These are phyloP conservation scores for Athene cunicularia DNA, from an alignment of 2,113 vertebrate species.

Conservation along the genomic window DNA sequence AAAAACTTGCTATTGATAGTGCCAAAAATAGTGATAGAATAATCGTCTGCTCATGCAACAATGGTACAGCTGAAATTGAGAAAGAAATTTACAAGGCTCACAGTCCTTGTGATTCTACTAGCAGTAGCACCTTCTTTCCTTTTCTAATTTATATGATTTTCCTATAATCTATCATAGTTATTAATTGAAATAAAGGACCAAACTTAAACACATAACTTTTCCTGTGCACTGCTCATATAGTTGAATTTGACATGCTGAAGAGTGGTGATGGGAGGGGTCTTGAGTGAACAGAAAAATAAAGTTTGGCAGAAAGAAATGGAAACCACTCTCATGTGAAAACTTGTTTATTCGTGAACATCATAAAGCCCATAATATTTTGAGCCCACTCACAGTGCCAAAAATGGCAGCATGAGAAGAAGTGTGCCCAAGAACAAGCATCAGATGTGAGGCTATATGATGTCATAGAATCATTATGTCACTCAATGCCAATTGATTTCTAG, in stretches of 20 bases:
- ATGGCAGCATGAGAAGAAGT: not conserved
- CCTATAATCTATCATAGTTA: not conserved
- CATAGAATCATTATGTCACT: slow-evolving; percentile 58
- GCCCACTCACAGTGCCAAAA: not conserved
- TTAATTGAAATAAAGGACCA: not conserved
- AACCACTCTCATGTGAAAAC: not conserved
- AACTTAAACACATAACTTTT: not conserved
- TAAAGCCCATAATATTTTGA: not conserved
- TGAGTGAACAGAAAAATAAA: not conserved
- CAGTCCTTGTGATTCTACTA: not conserved
- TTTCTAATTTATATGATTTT: not conserved
- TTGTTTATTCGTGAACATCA: slow-evolving; percentile 41
- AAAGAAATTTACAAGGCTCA: not conserved
- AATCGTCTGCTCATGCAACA: not conserved
- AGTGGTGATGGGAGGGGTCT: not conserved
- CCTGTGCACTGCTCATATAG: not conserved
- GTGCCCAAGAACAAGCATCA: slow-evolving; percentile 9
- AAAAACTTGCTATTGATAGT: not conserved
- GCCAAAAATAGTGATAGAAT: not conserved
- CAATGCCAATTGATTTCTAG: slow-evolving; percentile 59
- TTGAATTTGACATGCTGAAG: not conserved
- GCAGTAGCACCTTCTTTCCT: not conserved
- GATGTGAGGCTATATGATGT: slow-evolving; percentile 43
- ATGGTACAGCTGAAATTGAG: not conserved
- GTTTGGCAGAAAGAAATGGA: not conserved